A percentile compares a stretch with the other conserved stretches of the same genome.
These are phyloP conservation scores for Theristus sp. DNA, from an alignment of 2,888 invertebrate genomes.

Conservation along the genomic window DNA sequence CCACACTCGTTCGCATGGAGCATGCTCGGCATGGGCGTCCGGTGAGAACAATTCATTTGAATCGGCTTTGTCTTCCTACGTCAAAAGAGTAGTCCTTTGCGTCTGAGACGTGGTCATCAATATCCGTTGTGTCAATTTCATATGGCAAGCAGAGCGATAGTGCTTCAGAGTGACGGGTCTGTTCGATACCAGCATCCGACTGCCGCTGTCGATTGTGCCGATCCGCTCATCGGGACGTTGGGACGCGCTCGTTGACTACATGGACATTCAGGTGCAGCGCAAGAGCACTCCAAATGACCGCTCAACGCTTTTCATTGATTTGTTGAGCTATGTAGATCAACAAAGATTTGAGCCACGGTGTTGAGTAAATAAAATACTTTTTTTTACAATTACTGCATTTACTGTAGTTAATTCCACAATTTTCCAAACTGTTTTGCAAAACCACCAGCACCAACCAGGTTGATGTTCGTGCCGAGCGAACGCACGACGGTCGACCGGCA, in stretches of 20 bases:
- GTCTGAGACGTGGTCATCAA: background rate
- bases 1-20: background rate
- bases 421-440: no score
- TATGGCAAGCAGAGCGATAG: background rate
- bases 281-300: no score
- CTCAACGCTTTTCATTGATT: no score
- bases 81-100: background rate
- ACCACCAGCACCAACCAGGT: no score
- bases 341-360: no score
- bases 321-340: no score
- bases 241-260: background rate
- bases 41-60: no score
- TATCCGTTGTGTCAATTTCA: background rate
- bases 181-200: background rate
- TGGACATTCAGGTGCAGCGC: background rate
- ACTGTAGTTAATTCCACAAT: background rate
- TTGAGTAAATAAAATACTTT: no score
- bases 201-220: background rate
- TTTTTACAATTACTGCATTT: background rate
- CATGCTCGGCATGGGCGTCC: background rate
- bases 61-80: no score
- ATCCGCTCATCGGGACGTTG: background rate
- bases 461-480: background rate
- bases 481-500: background rate
- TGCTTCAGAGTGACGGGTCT: no score